A percentile compares a stretch with the other conserved stretches of the same genome.
Conservation (phyloP, 2,797 vertebrate species). For the Prionace glauca region DNA sequence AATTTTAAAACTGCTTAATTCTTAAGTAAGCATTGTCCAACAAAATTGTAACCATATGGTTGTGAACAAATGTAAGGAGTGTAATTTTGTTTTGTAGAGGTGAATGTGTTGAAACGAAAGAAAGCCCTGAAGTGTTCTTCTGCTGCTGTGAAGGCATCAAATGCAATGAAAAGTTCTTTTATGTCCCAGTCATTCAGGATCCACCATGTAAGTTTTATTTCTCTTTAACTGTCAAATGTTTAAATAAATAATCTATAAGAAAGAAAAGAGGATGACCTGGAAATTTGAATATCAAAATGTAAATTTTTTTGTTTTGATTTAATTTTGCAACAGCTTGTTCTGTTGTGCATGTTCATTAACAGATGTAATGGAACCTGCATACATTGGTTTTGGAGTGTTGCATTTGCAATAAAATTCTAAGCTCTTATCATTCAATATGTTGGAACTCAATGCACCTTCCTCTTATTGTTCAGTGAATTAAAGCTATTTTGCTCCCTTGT, state of each 20-base stretch:
- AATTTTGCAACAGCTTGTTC: neutral
- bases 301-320: neutral
- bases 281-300: neutral
- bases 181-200: slow-evolving; percentile 69
- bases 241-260: neutral
- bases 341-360: neutral
- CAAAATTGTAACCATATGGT: neutral
- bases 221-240: neutral
- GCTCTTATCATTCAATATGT: neutral
- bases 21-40: neutral
- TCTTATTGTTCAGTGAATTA: neutral
- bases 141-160: slow-evolving; percentile 93
- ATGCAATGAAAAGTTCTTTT: slow-evolving; percentile 87
- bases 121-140: slow-evolving; percentile 90
- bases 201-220: slow-evolving; percentile 60
- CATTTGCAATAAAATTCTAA: neutral
- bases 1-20: slow-evolving; percentile 33
- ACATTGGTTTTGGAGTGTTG: neutral
- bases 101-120: slow-evolving; percentile 85
- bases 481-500: neutral
- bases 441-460: neutral
- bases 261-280: neutral
- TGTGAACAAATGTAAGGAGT: neutral
- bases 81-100: slow-evolving; percentile 56
- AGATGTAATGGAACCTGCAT: neutral